Base-by-base conservation (phyloP, 1,140 invertebrate genomes). In the Catajapyx aquilonaris region DNA sequence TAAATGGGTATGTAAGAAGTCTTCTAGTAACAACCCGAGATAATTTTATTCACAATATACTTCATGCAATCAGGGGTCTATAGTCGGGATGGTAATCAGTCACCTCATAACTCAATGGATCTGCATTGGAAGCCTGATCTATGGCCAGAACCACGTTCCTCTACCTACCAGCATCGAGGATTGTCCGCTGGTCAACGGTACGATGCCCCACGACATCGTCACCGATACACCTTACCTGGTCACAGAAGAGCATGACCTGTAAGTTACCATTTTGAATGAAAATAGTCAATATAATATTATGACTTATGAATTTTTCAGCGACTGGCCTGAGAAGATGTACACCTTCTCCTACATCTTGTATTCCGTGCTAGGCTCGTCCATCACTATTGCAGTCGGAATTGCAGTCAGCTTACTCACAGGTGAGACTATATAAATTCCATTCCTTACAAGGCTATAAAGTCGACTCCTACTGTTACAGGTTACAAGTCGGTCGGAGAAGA, bases 321-420 rank as follows among this genome's bases (percentile, higher is more conserved):
- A 41, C 4, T 46, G 39, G 39, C 44, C 44, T n/a, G 37, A 39
- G 2, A 46, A 44, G 20, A 3, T 46, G 2, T 46, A 31, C 20
- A 39, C 44, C 20, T 15, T 46, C 11, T 44, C 42, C 0, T 46
- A 46, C 22, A 38, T 44, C 15, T 30, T 46, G 2, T 46, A 44
- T 32, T 31, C 44, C 7, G 21, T 42, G 13, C 15, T 43, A 2
- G 44, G 44, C n/a, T 39, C 39, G 17, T 5, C 41, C 4, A 39
- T 46, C 10, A 39, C 44, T n/a, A 25, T 44, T 10, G 10, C 20
- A 2, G 31, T 46, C 2, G 42, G 36, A 16, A 5, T 42, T 1
- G 31, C 44, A 9, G 34, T 44, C 31, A 43, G 44, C 22, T 1
- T 38, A 25, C 5, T 41, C 4, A 41, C 44, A 5, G 39, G 39